Evolutionary conservation across 2,888 invertebrate species (phyloP), one percentile per base, ranked within the genome.

Genomic region (Drosophila kuntzei): DNA sequence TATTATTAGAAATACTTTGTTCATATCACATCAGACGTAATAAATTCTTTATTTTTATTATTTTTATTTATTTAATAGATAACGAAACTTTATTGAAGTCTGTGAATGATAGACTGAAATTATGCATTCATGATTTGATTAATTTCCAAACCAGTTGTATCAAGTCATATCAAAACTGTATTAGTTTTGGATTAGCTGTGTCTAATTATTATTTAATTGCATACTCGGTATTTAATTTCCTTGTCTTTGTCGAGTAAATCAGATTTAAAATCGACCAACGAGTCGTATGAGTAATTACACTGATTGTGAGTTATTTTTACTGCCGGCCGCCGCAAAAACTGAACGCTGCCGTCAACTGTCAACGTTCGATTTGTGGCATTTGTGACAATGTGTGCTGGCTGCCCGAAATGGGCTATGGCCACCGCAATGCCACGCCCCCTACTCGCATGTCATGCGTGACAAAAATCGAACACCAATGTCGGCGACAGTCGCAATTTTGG

Each of bases 391-490:
- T 51, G 63, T 54, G 36, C 25, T 32, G 29, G 54, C 49, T 46
- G 37, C 46, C 62, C 59, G 18, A 41, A 20, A 43, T 59, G 29
- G 14, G 39, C 53, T 54, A 49, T 12, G 39, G 50, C 36, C 47
- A 43, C 55, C 58, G 32, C 57, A 72, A 20, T 51, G 14, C 47
- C 32, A 18, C 43, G 46, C 60, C 39, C 54, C 60, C 39, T 50
- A 20, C 27, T 32, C 51, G 57, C 50, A 43, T 65, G 50, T 61
- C 58, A 69, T 65, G 76, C 66, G 73, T 86, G 73, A 76, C 88
- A 83, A 80, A 80, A 83, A 84, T 89, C 71, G 85, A 89, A 69
- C 67, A 70, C 34, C 62, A 61, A 72, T 72, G 68, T 44, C 64
- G 80, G 54, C 61, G 73, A 76, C 84, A 80, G 67, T 41, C 73